A percentile compares a stretch with the other conserved stretches of the same genome.
Conservation (phyloP, 2,797 vertebrate species). For the Trachops cirrhosus region DNA sequence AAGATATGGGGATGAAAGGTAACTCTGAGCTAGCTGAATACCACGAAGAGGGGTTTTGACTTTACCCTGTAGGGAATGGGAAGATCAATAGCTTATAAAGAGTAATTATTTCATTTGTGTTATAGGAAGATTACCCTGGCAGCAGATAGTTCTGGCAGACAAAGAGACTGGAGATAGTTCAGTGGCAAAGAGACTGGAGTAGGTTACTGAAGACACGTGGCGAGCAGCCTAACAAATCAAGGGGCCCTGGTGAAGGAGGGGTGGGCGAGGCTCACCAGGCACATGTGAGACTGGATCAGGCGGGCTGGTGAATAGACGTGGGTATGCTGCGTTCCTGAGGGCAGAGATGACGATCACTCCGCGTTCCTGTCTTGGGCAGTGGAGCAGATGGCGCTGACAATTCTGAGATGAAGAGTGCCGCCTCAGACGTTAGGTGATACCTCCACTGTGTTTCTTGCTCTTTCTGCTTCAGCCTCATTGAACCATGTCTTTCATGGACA, state of each 20-base stretch:
- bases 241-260: background rate
- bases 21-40: background rate
- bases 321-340: background rate
- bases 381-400: background rate
- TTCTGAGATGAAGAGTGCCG: background rate
- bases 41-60: background rate
- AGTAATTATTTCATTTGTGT: background rate
- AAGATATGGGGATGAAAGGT: background rate
- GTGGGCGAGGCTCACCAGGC: fast-evolving
- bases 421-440: background rate
- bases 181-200: background rate
- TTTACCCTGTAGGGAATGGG: background rate
- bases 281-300: background rate
- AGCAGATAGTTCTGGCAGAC: background rate
- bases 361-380: background rate
- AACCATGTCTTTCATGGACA: background rate
- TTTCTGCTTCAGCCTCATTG: background rate
- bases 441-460: background rate
- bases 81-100: background rate
- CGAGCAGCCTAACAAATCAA: background rate
- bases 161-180: too few species aligned
- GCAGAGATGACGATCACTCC: background rate
- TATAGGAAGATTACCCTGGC: background rate
- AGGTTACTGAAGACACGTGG: background rate
- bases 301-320: background rate